Conservation (phyloP, 2,797 vertebrate species). For the Melanotaenia maccullochi region DNA sequence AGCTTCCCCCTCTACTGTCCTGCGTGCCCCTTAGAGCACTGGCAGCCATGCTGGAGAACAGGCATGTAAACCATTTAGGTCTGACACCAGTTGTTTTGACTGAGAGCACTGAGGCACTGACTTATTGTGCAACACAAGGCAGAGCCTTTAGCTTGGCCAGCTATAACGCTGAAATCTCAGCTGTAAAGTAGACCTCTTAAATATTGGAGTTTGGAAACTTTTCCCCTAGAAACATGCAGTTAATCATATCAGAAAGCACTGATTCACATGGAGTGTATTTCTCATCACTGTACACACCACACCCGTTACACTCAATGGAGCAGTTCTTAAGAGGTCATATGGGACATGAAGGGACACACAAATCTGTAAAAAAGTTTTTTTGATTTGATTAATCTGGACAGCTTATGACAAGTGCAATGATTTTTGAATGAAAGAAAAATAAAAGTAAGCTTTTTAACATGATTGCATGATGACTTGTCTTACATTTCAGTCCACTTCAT, state of each 20-base stretch:
- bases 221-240: slow-evolving; percentile 21
- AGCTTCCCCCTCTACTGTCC: slow-evolving; percentile 30
- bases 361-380: neutral
- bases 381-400: neutral
- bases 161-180: slow-evolving; percentile 21
- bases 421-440: neutral
- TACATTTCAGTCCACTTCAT: slow-evolving; percentile 11
- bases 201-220: slow-evolving; percentile 15
- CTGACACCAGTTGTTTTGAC: slow-evolving; percentile 81
- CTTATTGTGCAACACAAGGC: slow-evolving; percentile 71
- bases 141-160: slow-evolving; percentile 30
- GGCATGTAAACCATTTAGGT: slow-evolving; percentile 70
- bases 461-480: neutral
- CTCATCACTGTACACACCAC: slow-evolving; percentile 13
- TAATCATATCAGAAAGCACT: slow-evolving; percentile 19
- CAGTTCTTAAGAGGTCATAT: slow-evolving; percentile 4
- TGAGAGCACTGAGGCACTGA: slow-evolving; percentile 76
- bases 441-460: neutral
- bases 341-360: slow-evolving; percentile 17
- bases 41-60: slow-evolving; percentile 55
- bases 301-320: slow-evolving; percentile 5
- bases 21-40: slow-evolving; percentile 31
- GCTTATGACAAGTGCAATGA: neutral
- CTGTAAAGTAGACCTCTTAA: slow-evolving; percentile 30
- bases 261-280: slow-evolving; percentile 7